Evolutionary conservation across 2,797 vertebrate genomes (phyloP), one percentile per base, ranked within the genome.

Genomic region (Pangasius macronema): DNA sequence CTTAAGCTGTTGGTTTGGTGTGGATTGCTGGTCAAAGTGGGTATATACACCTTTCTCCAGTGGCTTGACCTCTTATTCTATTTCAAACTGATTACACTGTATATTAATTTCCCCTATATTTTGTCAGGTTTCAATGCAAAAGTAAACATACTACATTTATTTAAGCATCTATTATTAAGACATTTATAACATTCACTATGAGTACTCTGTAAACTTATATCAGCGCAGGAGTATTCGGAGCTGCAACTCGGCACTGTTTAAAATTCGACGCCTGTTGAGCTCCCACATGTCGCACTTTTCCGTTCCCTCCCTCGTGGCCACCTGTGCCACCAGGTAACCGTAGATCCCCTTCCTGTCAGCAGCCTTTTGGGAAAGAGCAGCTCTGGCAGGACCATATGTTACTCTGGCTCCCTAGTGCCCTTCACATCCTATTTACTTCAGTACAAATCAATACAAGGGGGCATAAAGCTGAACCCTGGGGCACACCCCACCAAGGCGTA

Each of bases 381-480:
- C 65, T 86, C 88, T 88, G 88, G 73, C 70, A 83, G 86, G 88
- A 85, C 91, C 91, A 91, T 92, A 91, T 91, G 91, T 72, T 77
- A 36, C 79, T 76, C 65, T 51, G 86, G 76, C 70, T 46, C 88
- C 88, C 75, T 27, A 53, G 61, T 73, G 88, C 16, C 84, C 61
- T 73, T 75, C 86, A 61, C 77, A 68, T 70, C 67, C 86, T 67
- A 86, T 70, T 46, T 33, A 76, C 39, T 82, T 84, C 77, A 80
- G 63, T 81, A 51, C 55, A 59, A 36, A 85, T 85, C 88, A 55
- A 83, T 87, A 57, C 30, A 85, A 87, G 42, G 83, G 81, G 76
- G 55, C 75, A 85, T 84, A 57, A 33, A 65, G 63, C 83, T 83
- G 76, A 88, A 53, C 63, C 85, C 87, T 61, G 87, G 85, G 53